These are phyloP conservation scores for Listrodromus nycthemerus DNA, from an alignment of 2,888 invertebrate species.

Conservation along the genomic window DNA sequence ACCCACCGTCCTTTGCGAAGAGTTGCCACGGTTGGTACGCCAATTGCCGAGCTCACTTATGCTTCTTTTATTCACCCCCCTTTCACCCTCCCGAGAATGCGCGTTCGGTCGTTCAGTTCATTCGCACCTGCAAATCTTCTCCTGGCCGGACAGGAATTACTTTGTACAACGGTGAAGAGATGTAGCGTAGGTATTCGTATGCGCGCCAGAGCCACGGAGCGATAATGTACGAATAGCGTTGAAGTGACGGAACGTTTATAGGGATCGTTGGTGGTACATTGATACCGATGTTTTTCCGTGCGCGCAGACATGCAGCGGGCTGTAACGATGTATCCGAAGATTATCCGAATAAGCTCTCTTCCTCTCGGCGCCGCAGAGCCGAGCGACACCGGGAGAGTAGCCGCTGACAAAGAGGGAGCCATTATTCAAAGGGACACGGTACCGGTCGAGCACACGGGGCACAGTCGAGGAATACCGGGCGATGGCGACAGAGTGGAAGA, in stretches of 20 bases:
- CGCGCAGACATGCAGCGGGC: neutral
- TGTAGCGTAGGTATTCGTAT: neutral
- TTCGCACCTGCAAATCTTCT: constrained; percentile 55
- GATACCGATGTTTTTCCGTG: constrained; percentile 27
- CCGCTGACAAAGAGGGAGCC: constrained; percentile 76
- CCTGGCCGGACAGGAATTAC: neutral
- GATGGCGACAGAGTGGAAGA: constrained; percentile 60
- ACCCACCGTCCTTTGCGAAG: constrained; percentile 40
- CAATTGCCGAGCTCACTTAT: constrained; percentile 23
- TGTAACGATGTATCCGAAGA: constrained; percentile 28
- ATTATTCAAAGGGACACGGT: constrained; percentile 79
- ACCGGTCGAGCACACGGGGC: constrained; percentile 66
- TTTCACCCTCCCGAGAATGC: constrained; percentile 16
- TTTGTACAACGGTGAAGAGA: neutral
- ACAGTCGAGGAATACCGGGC: constrained; percentile 51
- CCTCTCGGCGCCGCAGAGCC: neutral
- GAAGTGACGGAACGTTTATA: constrained; percentile 3
- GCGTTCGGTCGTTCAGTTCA: constrained; percentile 25
- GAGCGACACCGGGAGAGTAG: constrained; percentile 40
- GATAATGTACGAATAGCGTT: constrained; percentile 5
- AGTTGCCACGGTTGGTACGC: constrained; percentile 28
- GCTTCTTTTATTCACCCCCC: constrained; percentile 41
- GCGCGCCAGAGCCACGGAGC: neutral
- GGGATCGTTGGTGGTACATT: constrained; percentile 8
- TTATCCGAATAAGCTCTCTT: constrained; percentile 53